phyloP scores from a whole-genome alignment of 1,140 invertebrate genomes.

The Pteromalus puparum region DNA sequence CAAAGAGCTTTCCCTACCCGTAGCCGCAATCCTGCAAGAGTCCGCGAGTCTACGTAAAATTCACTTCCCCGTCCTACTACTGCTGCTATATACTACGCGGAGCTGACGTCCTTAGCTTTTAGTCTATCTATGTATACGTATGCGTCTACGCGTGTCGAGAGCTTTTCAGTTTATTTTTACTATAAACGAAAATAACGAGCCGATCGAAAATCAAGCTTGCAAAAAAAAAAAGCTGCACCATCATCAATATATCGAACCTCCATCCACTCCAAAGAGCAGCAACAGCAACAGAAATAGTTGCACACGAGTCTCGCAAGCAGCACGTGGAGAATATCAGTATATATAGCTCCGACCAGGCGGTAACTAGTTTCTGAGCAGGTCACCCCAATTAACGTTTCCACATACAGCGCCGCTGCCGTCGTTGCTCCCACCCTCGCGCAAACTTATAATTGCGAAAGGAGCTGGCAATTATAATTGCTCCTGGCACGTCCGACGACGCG shows the following conservation, averaged over 20 bases:
- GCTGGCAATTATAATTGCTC: constrained; percentile 76
- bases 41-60: constrained; percentile 19
- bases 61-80: constrained; percentile 1
- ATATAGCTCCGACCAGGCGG: constrained; percentile 61
- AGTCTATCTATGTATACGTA: background rate
- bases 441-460: constrained; percentile 77
- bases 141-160: background rate
- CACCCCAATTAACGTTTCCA: constrained; percentile 76
- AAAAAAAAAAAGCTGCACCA: too few species aligned
- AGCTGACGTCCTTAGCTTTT: constrained; percentile 11
- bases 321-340: constrained; percentile 68
- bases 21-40: background rate
- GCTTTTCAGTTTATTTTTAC: background rate
- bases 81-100: background rate
- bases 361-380: constrained; percentile 76
- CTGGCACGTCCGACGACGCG: constrained; percentile 55
- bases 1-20: constrained; percentile 22
- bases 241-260: too few species aligned
- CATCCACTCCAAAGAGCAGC: too few species aligned
- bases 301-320: constrained; percentile 12
- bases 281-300: too few species aligned
- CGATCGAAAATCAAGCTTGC: too few species aligned
- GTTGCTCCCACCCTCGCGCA: constrained; percentile 59
- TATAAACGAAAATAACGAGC: too few species aligned
- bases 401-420: constrained; percentile 60